Percentiles rank a stretch among this genome's conserved stretches.
Conservation (phyloP, 2,113 vertebrate species). For the Meriones unguiculatus region DNA sequence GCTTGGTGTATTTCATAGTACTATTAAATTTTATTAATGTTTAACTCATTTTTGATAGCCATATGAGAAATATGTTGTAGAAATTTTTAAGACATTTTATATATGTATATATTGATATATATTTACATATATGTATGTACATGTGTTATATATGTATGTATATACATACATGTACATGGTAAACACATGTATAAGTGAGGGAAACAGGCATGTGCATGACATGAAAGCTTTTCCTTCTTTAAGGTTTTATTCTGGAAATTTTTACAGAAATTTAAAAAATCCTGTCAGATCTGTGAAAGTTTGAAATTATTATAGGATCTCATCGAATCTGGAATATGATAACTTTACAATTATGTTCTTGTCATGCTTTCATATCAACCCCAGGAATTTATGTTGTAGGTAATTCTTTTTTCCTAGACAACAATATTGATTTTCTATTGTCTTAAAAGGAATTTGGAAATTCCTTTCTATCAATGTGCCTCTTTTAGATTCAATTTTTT, state of each 20-base stretch:
- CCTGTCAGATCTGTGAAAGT: neutral
- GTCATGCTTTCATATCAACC: neutral
- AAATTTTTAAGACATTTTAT: neutral
- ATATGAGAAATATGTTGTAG: neutral
- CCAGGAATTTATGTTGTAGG: neutral
- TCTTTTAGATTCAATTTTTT: neutral
- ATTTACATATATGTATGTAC: neutral
- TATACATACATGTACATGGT: too few species aligned
- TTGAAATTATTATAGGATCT: too few species aligned
- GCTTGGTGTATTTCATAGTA: neutral
- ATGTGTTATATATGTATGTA: neutral
- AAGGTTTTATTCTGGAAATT: neutral
- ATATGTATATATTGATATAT: neutral
- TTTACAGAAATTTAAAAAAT: neutral
- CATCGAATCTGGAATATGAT: neutral
- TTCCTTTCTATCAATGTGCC: neutral
- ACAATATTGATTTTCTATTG: neutral
- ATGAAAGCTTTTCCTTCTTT: neutral
- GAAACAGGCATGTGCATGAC: neutral
- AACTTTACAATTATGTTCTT: neutral
- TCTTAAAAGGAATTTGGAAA: neutral
- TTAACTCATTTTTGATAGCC: neutral
- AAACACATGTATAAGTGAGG: too few species aligned
- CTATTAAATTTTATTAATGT: neutral
- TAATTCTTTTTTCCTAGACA: neutral